A percentile compares a stretch with the other conserved stretches of the same genome.
These are phyloP conservation scores for Glossophaga mutica DNA, from an alignment of 2,797 vertebrate species.

Conservation along the genomic window DNA sequence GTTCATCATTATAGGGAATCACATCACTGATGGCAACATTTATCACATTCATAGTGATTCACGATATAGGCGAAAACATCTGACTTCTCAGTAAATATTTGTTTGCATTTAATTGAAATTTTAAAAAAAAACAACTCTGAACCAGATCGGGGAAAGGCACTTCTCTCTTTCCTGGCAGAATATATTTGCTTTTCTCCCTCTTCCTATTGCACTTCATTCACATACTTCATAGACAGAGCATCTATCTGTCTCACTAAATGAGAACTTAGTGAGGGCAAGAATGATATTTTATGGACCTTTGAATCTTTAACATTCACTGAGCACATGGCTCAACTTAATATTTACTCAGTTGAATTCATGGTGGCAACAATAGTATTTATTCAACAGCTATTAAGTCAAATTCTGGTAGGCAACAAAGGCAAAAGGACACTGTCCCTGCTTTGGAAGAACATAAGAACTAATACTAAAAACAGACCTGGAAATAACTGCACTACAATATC, in stretches of 20 bases:
- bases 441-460: not conserved
- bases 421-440: constrained; percentile 5
- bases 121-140: not conserved
- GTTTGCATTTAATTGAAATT: constrained; percentile 40
- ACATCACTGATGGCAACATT: not conserved
- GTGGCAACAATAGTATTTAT: constrained; percentile 24
- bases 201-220: not conserved
- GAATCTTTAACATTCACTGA: not conserved
- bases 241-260: not conserved
- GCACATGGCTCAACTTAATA: constrained; percentile 7
- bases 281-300: constrained; percentile 24
- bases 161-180: not conserved
- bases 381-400: constrained; percentile 35
- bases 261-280: not conserved
- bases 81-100: constrained; percentile 28
- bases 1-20: constrained; percentile 15
- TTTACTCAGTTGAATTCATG: constrained; percentile 45
- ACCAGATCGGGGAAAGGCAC: not conserved
- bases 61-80: not conserved
- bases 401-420: not conserved
- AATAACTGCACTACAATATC: constrained; percentile 33
- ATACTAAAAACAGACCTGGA: not conserved
- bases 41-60: constrained; percentile 2
- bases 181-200: constrained; percentile 1
- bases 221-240: not conserved